A percentile compares a stretch with the other conserved stretches of the same genome.
phyloP scores from a whole-genome alignment of 2,888 invertebrate species.

The Perizoma flavofasciatum region DNA sequence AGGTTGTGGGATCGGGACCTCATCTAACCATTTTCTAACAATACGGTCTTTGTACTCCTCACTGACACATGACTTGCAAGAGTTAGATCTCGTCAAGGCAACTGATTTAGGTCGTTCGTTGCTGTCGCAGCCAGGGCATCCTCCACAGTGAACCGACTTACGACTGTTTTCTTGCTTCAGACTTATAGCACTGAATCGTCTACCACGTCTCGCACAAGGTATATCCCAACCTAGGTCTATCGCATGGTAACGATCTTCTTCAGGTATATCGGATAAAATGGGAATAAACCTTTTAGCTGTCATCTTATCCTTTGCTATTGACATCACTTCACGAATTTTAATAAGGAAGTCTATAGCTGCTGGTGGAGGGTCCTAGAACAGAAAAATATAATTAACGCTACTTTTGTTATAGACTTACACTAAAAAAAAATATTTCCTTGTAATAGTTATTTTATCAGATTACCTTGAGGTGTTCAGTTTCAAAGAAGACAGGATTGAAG shows the following conservation, averaged over 20 bases:
- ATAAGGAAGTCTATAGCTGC: constrained; percentile 94
- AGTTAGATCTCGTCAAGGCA: constrained; percentile 71
- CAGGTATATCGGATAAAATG: constrained; percentile 90
- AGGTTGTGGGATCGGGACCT: constrained; percentile 80
- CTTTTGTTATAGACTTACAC: constrained; percentile 4
- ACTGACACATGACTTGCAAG: constrained; percentile 83
- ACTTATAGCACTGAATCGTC: constrained; percentile 83
- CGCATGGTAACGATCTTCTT: constrained; percentile 86
- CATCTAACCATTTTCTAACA: constrained; percentile 91
- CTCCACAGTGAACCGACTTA: constrained; percentile 83
- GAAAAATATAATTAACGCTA: constrained; percentile 14
- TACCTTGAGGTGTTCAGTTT: constrained; percentile 92
- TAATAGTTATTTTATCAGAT: constrained; percentile 33
- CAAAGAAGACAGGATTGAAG: constrained; percentile 96
- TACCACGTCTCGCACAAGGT: constrained; percentile 77
- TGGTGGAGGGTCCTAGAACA: constrained; percentile 92
- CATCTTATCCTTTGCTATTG: constrained; percentile 95
- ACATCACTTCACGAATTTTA: constrained; percentile 95
- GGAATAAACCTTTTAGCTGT: constrained; percentile 91
- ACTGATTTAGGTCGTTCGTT: constrained; percentile 58
- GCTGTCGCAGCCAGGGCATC: constrained; percentile 87
- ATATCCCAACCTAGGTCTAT: constrained; percentile 80
- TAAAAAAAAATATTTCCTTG: not conserved
- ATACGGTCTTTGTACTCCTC: constrained; percentile 89
- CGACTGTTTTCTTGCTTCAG: constrained; percentile 86